phyloP scores from a whole-genome alignment of 2,113 vertebrate genomes.

The Calidris pygmaea region DNA sequence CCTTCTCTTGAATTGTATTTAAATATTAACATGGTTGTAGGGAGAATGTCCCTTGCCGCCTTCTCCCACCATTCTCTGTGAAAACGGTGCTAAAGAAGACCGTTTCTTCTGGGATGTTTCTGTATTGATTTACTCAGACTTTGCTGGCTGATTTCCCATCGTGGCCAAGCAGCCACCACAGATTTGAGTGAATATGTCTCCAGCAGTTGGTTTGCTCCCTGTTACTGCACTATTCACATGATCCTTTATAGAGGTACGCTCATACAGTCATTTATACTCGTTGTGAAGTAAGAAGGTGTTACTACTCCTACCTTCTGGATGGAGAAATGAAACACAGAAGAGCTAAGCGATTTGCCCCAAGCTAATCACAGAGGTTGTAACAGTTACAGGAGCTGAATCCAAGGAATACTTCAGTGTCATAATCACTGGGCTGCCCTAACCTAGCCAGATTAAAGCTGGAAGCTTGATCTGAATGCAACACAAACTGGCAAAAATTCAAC shows the following conservation, averaged over 20 bases:
- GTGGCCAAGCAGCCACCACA: not conserved
- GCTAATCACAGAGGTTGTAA: not conserved
- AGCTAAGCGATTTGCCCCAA: not conserved
- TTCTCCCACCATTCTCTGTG: not conserved
- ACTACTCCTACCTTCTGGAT: not conserved
- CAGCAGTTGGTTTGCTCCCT: not conserved
- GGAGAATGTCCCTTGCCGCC: not conserved
- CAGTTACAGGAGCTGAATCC: not conserved
- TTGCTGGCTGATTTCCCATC: not conserved
- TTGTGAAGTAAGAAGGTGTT: not conserved
- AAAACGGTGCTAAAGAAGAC: not conserved
- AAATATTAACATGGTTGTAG: not conserved
- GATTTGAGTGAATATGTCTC: not conserved
- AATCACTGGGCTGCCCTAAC: not conserved
- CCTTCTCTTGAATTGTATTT: not conserved
- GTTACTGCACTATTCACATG: accelerated
- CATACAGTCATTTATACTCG: not conserved
- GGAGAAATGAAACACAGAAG: not conserved
- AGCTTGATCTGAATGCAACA: not conserved
- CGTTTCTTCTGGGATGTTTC: not conserved
- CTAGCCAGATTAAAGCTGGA: not conserved
- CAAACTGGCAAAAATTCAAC: not conserved
- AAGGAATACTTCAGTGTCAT: not conserved
- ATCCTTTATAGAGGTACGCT: not conserved
- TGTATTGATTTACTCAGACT: not conserved